Evolutionary conservation across 1,140 invertebrate species (phyloP), one percentile per base, ranked within the genome.

Genomic region (Andrena cerasifolii): DNA sequence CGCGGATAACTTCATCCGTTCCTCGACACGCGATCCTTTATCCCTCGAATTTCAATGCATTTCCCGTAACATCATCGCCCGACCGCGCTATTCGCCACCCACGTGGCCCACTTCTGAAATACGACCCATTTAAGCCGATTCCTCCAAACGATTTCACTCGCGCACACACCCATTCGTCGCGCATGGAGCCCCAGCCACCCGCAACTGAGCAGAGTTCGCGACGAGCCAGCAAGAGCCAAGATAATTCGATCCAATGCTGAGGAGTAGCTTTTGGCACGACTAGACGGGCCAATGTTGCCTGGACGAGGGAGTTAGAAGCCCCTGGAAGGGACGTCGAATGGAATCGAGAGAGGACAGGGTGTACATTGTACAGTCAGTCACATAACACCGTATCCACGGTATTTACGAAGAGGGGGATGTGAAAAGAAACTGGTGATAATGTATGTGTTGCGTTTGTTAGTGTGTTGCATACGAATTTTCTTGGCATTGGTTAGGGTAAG

Each of bases 221-320:
- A 47, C 47, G 40, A 28, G n/a, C 10, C 33, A 47, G 33, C 24
- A n/a, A n/a, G 31, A 58, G 49, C 65, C 79, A 47, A 43, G 56
- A 31, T 72, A 78, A 82, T 83, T 82, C 54, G 62, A 28, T 8
- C 53, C 5, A 31, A 47, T n/a, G 66, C 47, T 24, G n/a, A n/a
- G 40, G 43, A 68, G 70, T 47, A 53, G 56, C 58, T 81, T 74
- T 74, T 67, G 75, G 61, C 77, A 53, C 40, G 54, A 18, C 0
- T 12, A 65, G 62, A 40, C 51, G n/a, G 18, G 51, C 21, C 21
- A 28, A 21, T 24, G 21, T 26, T 5, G 61, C 24, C 61, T 26
- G 72, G n/a, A 54, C 75, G 63, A 70, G 59, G 26, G 24, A 53
- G 63, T 43, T 26, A 62, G 70, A 59, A 78, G 56, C 43, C 49